These are phyloP conservation scores for Drymodes brunneopygia DNA, from an alignment of 2,113 vertebrate genomes.

Conservation along the genomic window DNA sequence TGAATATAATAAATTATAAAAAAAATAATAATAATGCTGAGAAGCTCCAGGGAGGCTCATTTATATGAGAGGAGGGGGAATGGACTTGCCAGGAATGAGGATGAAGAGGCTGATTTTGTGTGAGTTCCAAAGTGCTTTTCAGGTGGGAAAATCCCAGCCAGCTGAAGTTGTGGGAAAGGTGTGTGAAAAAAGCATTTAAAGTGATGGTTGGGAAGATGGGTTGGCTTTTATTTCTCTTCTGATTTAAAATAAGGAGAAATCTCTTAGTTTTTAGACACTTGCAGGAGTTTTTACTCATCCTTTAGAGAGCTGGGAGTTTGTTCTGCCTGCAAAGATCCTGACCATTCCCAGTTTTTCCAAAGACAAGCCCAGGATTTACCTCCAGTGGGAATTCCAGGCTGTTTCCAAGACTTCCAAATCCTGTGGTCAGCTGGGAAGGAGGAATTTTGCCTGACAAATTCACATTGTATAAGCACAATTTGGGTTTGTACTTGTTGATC, in stretches of 20 bases:
- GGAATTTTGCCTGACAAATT: neutral
- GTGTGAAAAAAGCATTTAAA: neutral
- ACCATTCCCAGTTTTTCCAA: neutral
- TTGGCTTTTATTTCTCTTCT: neutral
- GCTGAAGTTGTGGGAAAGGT: neutral
- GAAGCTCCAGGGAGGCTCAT: constrained; percentile 21
- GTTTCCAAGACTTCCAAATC: neutral
- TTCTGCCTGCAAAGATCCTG: neutral
- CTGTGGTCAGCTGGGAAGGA: neutral
- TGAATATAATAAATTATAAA: no score
- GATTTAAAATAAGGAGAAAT: neutral
- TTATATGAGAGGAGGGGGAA: neutral
- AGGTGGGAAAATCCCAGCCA: neutral
- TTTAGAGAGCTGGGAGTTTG: neutral
- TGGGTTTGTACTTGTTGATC: neutral
- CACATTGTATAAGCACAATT: rapidly evolving
- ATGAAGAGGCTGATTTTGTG: neutral
- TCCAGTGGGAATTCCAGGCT: neutral
- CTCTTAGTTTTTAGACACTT: neutral
- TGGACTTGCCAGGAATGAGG: constrained; percentile 6
- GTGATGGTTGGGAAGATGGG: neutral
- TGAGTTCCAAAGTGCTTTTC: neutral
- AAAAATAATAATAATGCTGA: neutral
- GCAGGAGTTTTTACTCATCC: neutral
- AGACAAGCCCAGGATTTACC: neutral